phyloP scores from a whole-genome alignment of 2,888 invertebrate species.

The Nymphalis urticae region DNA sequence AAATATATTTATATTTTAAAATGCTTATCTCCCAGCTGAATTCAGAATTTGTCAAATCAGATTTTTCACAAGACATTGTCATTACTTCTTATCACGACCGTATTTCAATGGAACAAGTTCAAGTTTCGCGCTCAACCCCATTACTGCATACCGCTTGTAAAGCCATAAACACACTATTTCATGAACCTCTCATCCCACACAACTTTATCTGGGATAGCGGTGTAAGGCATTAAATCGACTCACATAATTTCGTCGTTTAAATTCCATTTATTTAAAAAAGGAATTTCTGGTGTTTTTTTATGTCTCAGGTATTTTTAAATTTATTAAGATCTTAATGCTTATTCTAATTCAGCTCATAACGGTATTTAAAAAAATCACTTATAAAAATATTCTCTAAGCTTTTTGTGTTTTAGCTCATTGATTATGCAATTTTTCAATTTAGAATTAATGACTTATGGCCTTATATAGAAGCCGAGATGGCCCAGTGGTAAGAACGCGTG shows the following conservation, averaged over 20 bases:
- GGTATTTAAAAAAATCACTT: no score
- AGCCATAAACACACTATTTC: slow-evolving; percentile 9
- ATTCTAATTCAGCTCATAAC: no score
- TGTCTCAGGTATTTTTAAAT: background rate
- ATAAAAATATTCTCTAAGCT: no score
- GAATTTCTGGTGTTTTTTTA: background rate
- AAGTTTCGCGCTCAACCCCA: background rate
- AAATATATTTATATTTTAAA: no score
- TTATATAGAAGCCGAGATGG: no score
- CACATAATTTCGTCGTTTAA: background rate
- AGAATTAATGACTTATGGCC: no score
- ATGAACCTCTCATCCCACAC: background rate
- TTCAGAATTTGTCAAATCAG: background rate
- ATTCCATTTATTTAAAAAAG: background rate
- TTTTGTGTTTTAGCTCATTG: no score
- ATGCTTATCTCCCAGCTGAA: no score
- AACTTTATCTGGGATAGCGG: background rate
- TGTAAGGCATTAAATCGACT: background rate
- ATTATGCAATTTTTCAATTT: no score
- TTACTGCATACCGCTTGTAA: slow-evolving; percentile 5
- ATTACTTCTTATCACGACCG: background rate
- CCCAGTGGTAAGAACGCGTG: no score
- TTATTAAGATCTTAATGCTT: background rate
- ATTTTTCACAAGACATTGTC: background rate
- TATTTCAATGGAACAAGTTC: slow-evolving; percentile 13